A percentile compares a stretch with the other conserved stretches of the same genome.
Conservation (phyloP, 2,113 vertebrate species). For the Gymnorhina tibicen region DNA sequence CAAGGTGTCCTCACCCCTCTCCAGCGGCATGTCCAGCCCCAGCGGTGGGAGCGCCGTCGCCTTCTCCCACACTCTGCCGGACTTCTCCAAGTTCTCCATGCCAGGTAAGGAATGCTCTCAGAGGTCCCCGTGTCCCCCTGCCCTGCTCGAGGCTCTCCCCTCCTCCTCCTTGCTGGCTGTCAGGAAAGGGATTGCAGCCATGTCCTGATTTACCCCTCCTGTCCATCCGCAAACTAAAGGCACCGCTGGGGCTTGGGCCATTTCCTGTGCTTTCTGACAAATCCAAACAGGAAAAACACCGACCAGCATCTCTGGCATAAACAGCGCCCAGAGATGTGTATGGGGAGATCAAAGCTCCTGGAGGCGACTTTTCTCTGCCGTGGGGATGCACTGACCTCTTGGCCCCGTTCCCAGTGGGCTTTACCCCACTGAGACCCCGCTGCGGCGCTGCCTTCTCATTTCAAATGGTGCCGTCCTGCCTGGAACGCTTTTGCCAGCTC, state of each 20-base stretch:
- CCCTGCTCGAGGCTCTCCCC: background rate
- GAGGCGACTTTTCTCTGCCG: background rate
- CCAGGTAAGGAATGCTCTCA: slow-evolving; percentile 72
- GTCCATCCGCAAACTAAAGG: background rate
- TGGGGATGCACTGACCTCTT: slow-evolving; percentile 14
- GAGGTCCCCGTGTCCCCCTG: accelerated
- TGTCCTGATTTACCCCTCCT: slow-evolving; percentile 8
- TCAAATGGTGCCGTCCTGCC: background rate
- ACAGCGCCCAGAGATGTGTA: background rate
- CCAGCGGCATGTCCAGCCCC: slow-evolving; percentile 80
- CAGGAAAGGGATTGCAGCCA: background rate
- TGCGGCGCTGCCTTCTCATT: accelerated
- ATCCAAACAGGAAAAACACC: slow-evolving; percentile 71
- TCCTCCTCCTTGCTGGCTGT: accelerated
- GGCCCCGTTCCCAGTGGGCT: background rate
- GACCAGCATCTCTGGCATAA: slow-evolving; percentile 1
- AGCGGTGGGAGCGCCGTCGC: slow-evolving; percentile 71
- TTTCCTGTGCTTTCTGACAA: slow-evolving; percentile 28
- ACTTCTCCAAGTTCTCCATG: slow-evolving; percentile 95
- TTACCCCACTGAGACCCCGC: background rate
- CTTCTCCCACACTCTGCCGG: slow-evolving; percentile 91
- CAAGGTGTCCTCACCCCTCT: slow-evolving; percentile 82
- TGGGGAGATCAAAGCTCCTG: background rate
- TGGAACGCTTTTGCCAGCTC: background rate
- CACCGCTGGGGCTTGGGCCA: background rate